Base-by-base conservation (phyloP, 2,888 invertebrate genomes). In the Rugalucina vietnamica region DNA sequence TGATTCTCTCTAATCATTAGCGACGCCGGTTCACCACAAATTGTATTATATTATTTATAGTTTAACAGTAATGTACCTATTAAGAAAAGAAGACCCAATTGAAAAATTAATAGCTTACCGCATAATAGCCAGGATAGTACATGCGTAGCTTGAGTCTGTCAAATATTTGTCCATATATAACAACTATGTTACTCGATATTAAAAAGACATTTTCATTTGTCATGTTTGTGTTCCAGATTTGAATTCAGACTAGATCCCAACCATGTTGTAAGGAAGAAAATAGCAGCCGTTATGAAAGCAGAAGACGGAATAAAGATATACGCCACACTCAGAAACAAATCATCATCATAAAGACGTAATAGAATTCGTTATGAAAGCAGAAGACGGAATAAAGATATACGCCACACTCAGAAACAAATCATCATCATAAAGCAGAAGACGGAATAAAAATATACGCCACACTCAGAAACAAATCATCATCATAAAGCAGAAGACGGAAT, bases 221-320 rank as follows among this genome's bases (percentile, higher is more conserved):
- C n/a, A n/a, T n/a, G 12, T 36, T 39, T 43, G 14, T 72, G 1
- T 75, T 75, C 34, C 60, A 75, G 75, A 57, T 75, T n/a, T 29
- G 32, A 75, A 29, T 54, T 75, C 29, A 71, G 43, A 27, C 36
- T 79, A 34, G 83, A 83, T 57, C 65, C 79, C 18, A 18, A 43
- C 8, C 75, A 83, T 43, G 39, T 39, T 18, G 76, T 76, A n/a
- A 60, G 29, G 50, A 71, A 69, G 27, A 79, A 75, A 36, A 60
- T 79, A 24, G 75, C 79, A 36, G 79, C 79, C 24, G 79, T 79
- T n/a, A 79, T 83, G 83, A 79, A 79, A 60, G 18, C 83, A 5
- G 76, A 79, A 32, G 60, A 70, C 34, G 83, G 83, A 27, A 83
- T 83, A n/a, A 69, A n/a, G 49, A 37, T 82, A 21, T 79, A 70